Percentiles rank a stretch among this genome's conserved stretches.
These are phyloP conservation scores for Osmerus mordax DNA, from an alignment of 2,113 vertebrate genomes.

Conservation along the genomic window DNA sequence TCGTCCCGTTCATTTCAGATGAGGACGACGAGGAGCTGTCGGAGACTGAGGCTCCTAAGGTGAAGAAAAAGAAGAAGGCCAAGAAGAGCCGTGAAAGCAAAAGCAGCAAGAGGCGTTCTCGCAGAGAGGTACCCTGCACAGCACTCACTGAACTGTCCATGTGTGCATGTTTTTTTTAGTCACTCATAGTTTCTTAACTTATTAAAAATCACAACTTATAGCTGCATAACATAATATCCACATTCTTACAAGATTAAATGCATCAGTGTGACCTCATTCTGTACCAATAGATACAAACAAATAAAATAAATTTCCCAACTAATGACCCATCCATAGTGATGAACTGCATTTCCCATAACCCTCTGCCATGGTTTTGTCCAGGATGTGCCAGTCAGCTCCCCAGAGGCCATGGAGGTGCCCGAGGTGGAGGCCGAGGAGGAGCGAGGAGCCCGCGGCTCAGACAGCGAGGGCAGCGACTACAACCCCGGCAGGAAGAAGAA, in stretches of 20 bases:
- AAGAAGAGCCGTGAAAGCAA: constrained; percentile 93
- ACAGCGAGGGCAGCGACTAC: constrained; percentile 97
- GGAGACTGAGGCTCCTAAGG: constrained; percentile 89
- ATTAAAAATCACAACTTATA: too few species aligned
- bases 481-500: constrained; percentile 96
- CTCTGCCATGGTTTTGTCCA: constrained; percentile 38
- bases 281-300: not conserved
- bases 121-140: constrained; percentile 80
- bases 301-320: too few species aligned
- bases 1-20: constrained; percentile 42
- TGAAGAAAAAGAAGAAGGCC: constrained; percentile 97
- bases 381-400: constrained; percentile 89
- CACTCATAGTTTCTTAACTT: too few species aligned
- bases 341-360: not conserved
- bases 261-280: not conserved
- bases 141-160: too few species aligned
- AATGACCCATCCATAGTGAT: not conserved
- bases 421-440: constrained; percentile 75
- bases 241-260: too few species aligned
- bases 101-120: constrained; percentile 88
- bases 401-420: constrained; percentile 75
- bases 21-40: constrained; percentile 96
- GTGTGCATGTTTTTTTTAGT: too few species aligned
- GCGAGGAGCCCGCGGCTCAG: constrained; percentile 77
- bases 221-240: too few species aligned